phyloP scores from a whole-genome alignment of 2,113 vertebrate species.

The Casuarius casuarius region DNA sequence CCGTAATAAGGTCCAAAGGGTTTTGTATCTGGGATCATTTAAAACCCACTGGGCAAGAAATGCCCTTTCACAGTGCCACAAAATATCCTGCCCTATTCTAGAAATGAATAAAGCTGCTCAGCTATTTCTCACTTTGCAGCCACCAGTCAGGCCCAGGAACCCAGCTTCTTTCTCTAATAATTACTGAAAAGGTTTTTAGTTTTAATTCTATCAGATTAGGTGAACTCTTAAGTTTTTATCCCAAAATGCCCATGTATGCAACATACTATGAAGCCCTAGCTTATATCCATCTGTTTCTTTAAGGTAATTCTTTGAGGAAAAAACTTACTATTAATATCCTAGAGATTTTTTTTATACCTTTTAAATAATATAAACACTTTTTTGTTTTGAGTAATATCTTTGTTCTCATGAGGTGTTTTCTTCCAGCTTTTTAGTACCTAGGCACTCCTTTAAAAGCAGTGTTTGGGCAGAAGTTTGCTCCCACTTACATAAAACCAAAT shows the following conservation, averaged over 20 bases:
- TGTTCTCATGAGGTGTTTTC: neutral
- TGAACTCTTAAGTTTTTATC: neutral
- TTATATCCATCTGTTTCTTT: neutral
- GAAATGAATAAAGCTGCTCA: neutral
- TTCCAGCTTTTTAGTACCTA: neutral
- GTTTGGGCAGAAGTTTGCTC: neutral
- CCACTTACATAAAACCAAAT: conserved; percentile 3
- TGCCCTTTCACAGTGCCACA: neutral
- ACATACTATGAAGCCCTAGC: neutral
- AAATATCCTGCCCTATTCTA: neutral
- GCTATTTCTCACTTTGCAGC: neutral
- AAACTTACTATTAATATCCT: neutral
- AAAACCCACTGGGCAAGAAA: conserved; percentile 33
- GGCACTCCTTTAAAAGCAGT: conserved; percentile 11
- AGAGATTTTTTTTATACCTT: neutral
- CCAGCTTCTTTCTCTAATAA: neutral
- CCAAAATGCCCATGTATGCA: neutral
- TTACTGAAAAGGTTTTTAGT: neutral
- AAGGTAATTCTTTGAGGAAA: neutral
- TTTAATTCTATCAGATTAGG: neutral
- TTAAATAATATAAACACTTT: neutral
- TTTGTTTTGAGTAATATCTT: neutral
- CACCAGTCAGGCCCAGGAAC: neutral
- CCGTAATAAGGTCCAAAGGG: neutral
- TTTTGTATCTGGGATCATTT: conserved; percentile 16